Percentiles rank a stretch among this genome's conserved stretches.
phyloP scores from a whole-genome alignment of 2,113 vertebrate genomes.

The Podilymbus podiceps region DNA sequence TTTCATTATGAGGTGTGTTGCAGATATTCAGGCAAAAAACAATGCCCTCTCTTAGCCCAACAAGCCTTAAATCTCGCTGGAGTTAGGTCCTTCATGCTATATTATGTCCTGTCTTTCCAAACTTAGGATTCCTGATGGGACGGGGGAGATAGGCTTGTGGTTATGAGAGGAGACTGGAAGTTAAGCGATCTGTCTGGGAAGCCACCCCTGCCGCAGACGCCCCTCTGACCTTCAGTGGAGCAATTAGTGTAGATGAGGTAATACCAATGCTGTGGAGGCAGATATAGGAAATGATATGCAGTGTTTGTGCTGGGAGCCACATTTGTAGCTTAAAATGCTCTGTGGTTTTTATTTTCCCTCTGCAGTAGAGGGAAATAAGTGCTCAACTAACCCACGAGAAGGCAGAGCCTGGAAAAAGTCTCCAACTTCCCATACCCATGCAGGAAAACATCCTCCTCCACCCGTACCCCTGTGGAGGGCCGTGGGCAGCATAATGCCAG shows the following conservation, averaged over 20 bases:
- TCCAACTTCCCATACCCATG: not conserved
- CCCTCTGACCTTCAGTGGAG: not conserved
- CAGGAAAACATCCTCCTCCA: not conserved
- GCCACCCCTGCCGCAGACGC: not conserved
- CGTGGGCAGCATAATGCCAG: not conserved
- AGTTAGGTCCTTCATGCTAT: not conserved
- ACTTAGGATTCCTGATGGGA: not conserved
- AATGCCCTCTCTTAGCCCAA: not conserved
- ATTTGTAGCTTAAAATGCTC: not conserved
- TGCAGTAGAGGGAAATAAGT: not conserved
- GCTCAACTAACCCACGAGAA: not conserved
- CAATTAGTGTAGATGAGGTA: not conserved
- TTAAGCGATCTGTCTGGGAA: not conserved
- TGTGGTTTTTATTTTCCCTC: not conserved
- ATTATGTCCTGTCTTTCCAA: not conserved
- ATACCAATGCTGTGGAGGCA: not conserved
- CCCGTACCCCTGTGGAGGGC: accelerated
- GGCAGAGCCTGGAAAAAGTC: not conserved
- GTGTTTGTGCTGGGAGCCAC: not conserved
- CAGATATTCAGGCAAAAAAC: not conserved
- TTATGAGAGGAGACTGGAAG: not conserved
- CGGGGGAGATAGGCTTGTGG: not conserved
- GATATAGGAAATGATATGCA: not conserved
- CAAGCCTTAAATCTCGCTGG: not conserved
- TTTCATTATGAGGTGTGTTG: not conserved